Percentiles rank a stretch among this genome's conserved stretches.
These are phyloP conservation scores for Drosophila mojavensis DNA, from an alignment of 1,140 invertebrate species.

Conservation along the genomic window DNA sequence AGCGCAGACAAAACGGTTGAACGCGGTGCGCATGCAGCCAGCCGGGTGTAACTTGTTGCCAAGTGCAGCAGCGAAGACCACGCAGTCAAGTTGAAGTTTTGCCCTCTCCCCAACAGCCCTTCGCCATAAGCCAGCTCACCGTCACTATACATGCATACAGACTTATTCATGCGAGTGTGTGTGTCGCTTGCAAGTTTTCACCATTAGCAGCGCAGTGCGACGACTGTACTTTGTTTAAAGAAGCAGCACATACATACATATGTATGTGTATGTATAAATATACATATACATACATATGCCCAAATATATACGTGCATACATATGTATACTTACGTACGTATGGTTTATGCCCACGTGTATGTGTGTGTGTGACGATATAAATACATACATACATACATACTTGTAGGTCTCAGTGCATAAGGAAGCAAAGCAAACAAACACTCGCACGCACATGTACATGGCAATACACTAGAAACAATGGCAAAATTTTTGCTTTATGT, in stretches of 20 bases:
- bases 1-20: constrained; percentile 23
- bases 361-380: constrained; percentile 24
- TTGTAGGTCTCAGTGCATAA: constrained; percentile 50
- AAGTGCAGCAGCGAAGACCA: constrained; percentile 61
- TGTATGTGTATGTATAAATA: constrained; percentile 11
- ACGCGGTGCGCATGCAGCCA: constrained; percentile 31
- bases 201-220: constrained; percentile 62
- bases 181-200: constrained; percentile 69
- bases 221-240: constrained; percentile 67
- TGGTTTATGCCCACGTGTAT: constrained; percentile 16
- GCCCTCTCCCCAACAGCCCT: constrained; percentile 5
- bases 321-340: constrained; percentile 14
- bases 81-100: constrained; percentile 65
- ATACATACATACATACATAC: constrained; percentile 12
- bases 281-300: constrained; percentile 16
- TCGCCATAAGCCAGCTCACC: constrained; percentile 14
- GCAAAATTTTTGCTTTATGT: constrained; percentile 53
- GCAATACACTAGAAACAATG: constrained; percentile 53
- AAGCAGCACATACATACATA: constrained; percentile 22
- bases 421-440: constrained; percentile 44
- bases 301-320: constrained; percentile 1
- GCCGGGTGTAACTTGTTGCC: constrained; percentile 65
- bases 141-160: constrained; percentile 8
- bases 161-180: constrained; percentile 9
- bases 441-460: constrained; percentile 4